Percentiles rank a stretch among this genome's conserved stretches.
These are phyloP conservation scores for Cotesia typhae DNA, from an alignment of 1,140 invertebrate species.

Conservation along the genomic window DNA sequence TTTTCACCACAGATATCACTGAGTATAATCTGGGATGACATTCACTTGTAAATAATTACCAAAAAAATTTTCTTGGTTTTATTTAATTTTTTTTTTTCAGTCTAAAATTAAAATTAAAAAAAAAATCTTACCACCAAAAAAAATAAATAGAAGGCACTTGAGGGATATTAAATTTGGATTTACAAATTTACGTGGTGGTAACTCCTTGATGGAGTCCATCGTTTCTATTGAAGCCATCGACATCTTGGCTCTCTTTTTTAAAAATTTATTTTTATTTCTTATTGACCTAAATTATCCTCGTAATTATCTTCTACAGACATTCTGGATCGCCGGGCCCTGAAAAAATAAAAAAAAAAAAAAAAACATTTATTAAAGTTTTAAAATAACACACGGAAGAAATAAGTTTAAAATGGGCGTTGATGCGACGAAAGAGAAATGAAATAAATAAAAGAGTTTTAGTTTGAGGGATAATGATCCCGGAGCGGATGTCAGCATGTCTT, in stretches of 20 bases:
- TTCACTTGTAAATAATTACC: too few species aligned
- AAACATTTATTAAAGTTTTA: not conserved
- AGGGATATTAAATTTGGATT: slow-evolving; percentile 65
- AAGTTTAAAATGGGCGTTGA: not conserved
- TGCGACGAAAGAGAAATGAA: not conserved
- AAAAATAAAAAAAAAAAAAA: not conserved
- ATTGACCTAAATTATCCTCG: slow-evolving; percentile 6
- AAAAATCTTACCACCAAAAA: slow-evolving; percentile 63
- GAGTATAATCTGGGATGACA: too few species aligned
- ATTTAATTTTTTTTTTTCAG: too few species aligned
- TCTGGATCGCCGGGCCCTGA: not conserved
- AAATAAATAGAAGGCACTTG: slow-evolving; percentile 67
- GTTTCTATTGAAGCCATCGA: slow-evolving; percentile 49
- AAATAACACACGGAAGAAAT: not conserved
- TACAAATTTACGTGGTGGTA: slow-evolving; percentile 50
- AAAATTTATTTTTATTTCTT: slow-evolving; percentile 18
- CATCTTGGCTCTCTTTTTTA: slow-evolving; percentile 39
- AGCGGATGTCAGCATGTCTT: slow-evolving; percentile 40
- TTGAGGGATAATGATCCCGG: slow-evolving; percentile 31
- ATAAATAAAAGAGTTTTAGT: not conserved
- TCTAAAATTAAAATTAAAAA: not conserved
- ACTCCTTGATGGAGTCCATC: slow-evolving; percentile 48
- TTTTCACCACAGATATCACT: too few species aligned
- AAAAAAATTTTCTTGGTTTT: too few species aligned
- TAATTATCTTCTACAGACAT: not conserved